Evolutionary conservation across 1,140 invertebrate genomes (phyloP), one percentile per base, ranked within the genome.

Genomic region (Spodoptera frugiperda): DNA sequence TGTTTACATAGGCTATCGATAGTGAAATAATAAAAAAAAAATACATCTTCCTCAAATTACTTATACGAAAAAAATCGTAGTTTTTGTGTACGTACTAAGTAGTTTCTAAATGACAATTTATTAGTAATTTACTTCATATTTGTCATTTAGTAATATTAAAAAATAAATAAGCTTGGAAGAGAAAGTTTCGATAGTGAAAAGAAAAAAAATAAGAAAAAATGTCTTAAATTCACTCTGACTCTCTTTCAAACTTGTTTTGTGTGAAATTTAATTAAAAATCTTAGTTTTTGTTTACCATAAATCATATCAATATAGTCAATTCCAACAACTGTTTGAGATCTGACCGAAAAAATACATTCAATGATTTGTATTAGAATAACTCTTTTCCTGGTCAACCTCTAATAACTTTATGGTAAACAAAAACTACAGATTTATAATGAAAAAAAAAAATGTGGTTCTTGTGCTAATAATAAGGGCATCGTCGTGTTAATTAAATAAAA

Each of bases 401-500:
- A 33, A 10, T 33, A 17, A 19, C 30, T 63, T 44, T 11, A 17
- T 44, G 15, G 9, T 39, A 44, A 44, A 63, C 15, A 44, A 9
- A 44, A 5, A 9, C 8, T 9, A 39, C 33, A 39, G 33, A 39
- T 39, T 39, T 9, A 39, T 10, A 9, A 49, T 49, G n/a, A 21
- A 48, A 25, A 49, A 48, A 67, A 67, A 67, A 49, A 21, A 49
- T 67, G 63, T 67, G 63, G 63, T 67, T 67, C 30, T 67, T 48
- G 63, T 67, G 59, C 59, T 49, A 49, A 67, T 67, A 44, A 63
- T 67, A 67, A 67, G 63, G 63, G 63, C 63, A 65, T 65, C 12
- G 44, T 49, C 21, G 48, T 49, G 17, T 67, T 67, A 17, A 1
- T 48, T 46, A 49, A 25, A 48, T 21, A 67, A 17, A n/a, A 46